phyloP scores from a whole-genome alignment of 2,888 invertebrate genomes.

The Helleia helle region DNA sequence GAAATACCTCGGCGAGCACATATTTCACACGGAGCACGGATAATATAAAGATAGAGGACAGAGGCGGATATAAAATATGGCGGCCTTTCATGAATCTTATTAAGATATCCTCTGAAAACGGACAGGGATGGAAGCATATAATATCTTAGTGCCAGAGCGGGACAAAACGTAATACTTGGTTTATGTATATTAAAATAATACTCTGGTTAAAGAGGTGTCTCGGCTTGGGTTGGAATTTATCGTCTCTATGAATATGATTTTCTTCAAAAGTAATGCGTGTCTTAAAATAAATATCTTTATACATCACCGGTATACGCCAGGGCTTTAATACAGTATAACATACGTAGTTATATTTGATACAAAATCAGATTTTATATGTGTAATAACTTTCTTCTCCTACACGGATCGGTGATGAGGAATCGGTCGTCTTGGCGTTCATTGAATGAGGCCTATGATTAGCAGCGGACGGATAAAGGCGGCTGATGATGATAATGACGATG shows the following conservation, averaged over 20 bases:
- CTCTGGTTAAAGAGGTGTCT: conserved; percentile 67
- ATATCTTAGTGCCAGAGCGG: conserved; percentile 24
- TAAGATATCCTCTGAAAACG: conserved; percentile 82
- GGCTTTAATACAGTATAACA: too few relatives aligned
- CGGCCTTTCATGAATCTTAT: conserved; percentile 89
- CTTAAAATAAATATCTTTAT: too few relatives aligned
- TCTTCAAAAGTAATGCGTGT: conserved; percentile 15
- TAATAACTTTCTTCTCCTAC: too few relatives aligned
- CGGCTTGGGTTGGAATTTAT: conserved; percentile 53
- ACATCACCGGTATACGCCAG: too few relatives aligned
- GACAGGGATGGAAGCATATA: conserved; percentile 43
- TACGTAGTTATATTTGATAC: too few relatives aligned
- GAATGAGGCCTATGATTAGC: too few relatives aligned
- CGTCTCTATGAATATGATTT: conserved; percentile 69
- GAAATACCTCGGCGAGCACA: conserved; percentile 70
- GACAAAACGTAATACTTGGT: conserved; percentile 40
- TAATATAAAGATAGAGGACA: conserved; percentile 76
- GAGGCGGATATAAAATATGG: conserved; percentile 85
- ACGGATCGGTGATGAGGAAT: too few relatives aligned
- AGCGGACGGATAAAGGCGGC: too few relatives aligned
- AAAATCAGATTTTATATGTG: too few relatives aligned
- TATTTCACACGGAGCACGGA: conserved; percentile 68
- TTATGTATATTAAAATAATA: conserved; percentile 72
- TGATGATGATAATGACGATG: too few relatives aligned
- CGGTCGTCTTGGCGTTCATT: too few relatives aligned